Conservation (phyloP, 2,113 vertebrate genomes). For the Cavia aperea region DNA sequence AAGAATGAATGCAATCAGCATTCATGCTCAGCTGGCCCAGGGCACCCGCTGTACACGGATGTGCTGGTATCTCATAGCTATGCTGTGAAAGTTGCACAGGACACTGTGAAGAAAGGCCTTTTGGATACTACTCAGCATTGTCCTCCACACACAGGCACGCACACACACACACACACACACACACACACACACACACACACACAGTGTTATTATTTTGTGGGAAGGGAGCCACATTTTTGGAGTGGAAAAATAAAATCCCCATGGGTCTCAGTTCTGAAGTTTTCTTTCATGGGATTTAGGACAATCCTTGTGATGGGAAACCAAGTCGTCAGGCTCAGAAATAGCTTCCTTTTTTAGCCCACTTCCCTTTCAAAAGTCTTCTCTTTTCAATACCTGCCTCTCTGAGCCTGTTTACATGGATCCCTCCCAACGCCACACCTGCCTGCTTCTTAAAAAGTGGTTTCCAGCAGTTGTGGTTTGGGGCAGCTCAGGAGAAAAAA, state of each 20-base stretch:
- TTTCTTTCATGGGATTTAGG: neutral
- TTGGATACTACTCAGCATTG: neutral
- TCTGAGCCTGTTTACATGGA: slow-evolving; percentile 23
- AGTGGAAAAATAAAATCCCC: slow-evolving; percentile 15
- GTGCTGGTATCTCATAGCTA: neutral
- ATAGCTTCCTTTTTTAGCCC: neutral
- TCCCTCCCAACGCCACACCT: slow-evolving; percentile 40
- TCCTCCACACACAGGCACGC: neutral
- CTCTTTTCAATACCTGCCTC: slow-evolving; percentile 31
- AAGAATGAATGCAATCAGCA: neutral
- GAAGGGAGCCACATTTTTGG: neutral
- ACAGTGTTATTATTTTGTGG: neutral
- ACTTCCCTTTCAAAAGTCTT: neutral
- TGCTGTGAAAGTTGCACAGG: neutral
- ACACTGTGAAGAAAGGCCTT: neutral
- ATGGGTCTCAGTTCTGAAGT: neutral
- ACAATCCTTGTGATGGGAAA: neutral
- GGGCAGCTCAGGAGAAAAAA: slow-evolving; percentile 9
- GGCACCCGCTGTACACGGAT: neutral
- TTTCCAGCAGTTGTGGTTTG: neutral
- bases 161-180: neutral
- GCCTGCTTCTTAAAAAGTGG: neutral
- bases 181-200: neutral
- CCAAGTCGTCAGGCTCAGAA: neutral
- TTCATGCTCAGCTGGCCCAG: neutral